Evolutionary conservation across 2,888 invertebrate species (phyloP).

Genomic region (Napeogenes inachia): DNA sequence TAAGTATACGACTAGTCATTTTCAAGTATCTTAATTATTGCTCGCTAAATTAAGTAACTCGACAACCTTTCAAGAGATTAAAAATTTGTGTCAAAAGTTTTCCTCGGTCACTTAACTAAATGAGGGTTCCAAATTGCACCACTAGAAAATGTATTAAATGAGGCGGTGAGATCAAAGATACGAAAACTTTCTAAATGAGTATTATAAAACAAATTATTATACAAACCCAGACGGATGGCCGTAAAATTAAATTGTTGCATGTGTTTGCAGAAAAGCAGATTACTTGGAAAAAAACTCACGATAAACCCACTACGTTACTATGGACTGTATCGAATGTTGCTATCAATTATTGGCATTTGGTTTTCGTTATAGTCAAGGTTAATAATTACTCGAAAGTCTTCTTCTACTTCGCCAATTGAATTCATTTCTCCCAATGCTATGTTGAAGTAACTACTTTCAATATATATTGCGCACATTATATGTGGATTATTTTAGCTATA

Average conservation of each 20-base stretch:
- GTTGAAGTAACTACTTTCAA: too few species aligned
- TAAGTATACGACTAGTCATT: not conserved
- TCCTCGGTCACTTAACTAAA: slow-evolving; percentile 21
- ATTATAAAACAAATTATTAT: slow-evolving; percentile 40
- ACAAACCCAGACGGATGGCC: slow-evolving; percentile 25
- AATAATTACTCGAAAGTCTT: too few species aligned
- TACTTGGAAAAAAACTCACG: slow-evolving; percentile 15
- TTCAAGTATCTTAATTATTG: not conserved
- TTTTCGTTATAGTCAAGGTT: too few species aligned
- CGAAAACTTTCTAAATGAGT: slow-evolving; percentile 47
- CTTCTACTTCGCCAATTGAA: too few species aligned
- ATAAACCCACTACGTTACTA: not conserved
- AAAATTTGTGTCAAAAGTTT: slow-evolving; percentile 20
- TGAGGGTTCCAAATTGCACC: slow-evolving; percentile 31
- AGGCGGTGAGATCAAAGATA: slow-evolving; percentile 27
- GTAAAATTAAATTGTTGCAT: slow-evolving; percentile 28
- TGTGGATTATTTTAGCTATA: too few species aligned
- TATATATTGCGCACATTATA: too few species aligned
- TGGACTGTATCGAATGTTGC: not conserved
- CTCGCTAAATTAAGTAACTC: slow-evolving; percentile 3
- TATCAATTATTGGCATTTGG: not conserved
- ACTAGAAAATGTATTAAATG: slow-evolving; percentile 39
- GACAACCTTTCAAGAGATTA: slow-evolving; percentile 14
- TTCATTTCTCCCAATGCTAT: too few species aligned
- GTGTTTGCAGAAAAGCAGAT: slow-evolving; percentile 22